phyloP scores from a whole-genome alignment of 2,797 vertebrate genomes.

The Arremon aurantiirostris region DNA sequence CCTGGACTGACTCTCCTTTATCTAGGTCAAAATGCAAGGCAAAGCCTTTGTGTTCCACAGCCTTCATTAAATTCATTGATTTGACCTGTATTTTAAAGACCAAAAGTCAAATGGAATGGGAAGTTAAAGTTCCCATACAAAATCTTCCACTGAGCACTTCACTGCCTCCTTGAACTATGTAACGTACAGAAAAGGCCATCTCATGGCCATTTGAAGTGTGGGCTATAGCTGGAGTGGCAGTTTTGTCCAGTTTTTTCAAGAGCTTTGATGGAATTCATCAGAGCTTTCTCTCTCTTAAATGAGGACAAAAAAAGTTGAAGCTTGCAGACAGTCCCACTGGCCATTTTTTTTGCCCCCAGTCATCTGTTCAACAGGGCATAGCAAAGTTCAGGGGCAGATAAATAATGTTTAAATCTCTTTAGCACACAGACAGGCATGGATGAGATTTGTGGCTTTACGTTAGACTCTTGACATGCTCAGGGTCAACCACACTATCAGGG shows the following conservation, averaged over 20 bases:
- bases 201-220: constrained; percentile 83
- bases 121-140: constrained; percentile 90
- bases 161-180: constrained; percentile 81
- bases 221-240: constrained; percentile 66
- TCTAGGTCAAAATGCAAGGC: constrained; percentile 97
- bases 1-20: constrained; percentile 96
- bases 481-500: fast-evolving
- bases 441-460: background rate
- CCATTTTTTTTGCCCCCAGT: background rate
- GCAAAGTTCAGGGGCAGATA: background rate
- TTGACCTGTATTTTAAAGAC: constrained; percentile 99
- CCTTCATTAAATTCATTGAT: constrained; percentile 99
- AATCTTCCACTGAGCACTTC: constrained; percentile 78
- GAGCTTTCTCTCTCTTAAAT: constrained; percentile 26
- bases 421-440: background rate
- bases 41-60: constrained; percentile 88
- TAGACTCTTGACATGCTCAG: background rate
- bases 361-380: background rate
- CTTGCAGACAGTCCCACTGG: background rate
- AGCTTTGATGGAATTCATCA: constrained; percentile 47
- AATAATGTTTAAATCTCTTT: background rate
- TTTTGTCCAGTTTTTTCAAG: constrained; percentile 53
- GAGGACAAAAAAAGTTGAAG: constrained; percentile 45
- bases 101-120: constrained; percentile 98
- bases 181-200: constrained; percentile 76